These are phyloP conservation scores for Trisateles emortualis DNA, from an alignment of 2,888 invertebrate species.

Conservation along the genomic window DNA sequence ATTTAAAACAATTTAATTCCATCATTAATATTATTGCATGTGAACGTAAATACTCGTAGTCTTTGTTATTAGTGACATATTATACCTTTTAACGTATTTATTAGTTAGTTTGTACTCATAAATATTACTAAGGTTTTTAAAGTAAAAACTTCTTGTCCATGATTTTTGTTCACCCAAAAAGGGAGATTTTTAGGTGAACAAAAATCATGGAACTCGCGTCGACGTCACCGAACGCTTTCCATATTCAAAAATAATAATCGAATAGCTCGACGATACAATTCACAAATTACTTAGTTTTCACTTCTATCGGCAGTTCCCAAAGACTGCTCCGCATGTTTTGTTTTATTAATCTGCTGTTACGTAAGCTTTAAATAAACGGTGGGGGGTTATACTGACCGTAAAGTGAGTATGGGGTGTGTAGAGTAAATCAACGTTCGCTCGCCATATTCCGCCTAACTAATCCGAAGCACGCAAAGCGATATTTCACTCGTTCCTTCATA, in stretches of 20 bases:
- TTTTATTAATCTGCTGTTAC: conserved; percentile 24
- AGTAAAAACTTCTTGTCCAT: too few relatives aligned
- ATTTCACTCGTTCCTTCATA: conserved; percentile 68
- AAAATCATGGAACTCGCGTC: too few relatives aligned
- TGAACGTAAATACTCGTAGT: neutral
- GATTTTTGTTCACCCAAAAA: too few relatives aligned
- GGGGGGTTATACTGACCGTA: conserved; percentile 24
- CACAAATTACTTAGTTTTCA: too few relatives aligned
- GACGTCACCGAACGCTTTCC: too few relatives aligned
- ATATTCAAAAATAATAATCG: too few relatives aligned
- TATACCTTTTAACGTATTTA: neutral
- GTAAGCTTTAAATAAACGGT: conserved; percentile 23
- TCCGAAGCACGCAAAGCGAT: conserved; percentile 73
- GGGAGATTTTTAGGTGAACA: too few relatives aligned
- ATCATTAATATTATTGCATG: neutral
- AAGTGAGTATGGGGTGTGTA: conserved; percentile 29
- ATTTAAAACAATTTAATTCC: neutral
- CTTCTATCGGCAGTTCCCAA: too few relatives aligned
- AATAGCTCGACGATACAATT: too few relatives aligned
- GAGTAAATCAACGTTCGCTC: conserved; percentile 51
- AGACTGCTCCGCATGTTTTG: too few relatives aligned
- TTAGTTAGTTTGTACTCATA: too few relatives aligned
- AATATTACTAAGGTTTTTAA: too few relatives aligned
- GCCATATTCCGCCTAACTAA: conserved; percentile 65
- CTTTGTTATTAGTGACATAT: neutral